These are phyloP conservation scores for Epizoanthus illoricatus DNA, from an alignment of 92 coral and sea anemone species.

Conservation along the genomic window DNA sequence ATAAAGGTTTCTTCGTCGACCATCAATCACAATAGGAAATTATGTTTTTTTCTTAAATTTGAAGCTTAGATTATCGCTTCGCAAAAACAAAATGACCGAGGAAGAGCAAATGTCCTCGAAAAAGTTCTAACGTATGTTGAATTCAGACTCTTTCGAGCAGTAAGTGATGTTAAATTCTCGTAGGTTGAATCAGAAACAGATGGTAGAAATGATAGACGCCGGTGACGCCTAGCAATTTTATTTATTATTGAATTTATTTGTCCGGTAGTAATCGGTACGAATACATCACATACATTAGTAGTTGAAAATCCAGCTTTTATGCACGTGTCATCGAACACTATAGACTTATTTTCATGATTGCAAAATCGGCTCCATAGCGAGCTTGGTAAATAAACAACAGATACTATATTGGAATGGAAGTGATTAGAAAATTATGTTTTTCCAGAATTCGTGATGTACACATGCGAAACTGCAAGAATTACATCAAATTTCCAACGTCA, in stretches of 20 bases:
- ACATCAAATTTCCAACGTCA: slow-evolving; percentile 1
- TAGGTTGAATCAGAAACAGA: slow-evolving; percentile 4
- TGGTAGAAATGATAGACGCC: background rate
- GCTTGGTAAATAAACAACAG: background rate
- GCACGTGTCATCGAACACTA: background rate
- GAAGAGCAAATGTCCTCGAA: background rate
- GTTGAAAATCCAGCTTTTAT: background rate
- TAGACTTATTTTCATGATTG: background rate
- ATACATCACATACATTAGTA: no score
- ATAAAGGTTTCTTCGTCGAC: background rate
- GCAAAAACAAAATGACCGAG: background rate
- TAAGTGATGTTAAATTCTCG: background rate
- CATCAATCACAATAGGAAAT: background rate
- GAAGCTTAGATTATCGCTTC: background rate
- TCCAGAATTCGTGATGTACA: background rate
- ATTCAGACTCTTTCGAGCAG: background rate
- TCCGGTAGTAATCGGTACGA: background rate
- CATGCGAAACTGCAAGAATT: background rate
- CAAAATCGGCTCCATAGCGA: background rate
- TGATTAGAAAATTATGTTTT: background rate
- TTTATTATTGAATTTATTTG: slow-evolving; percentile 41
- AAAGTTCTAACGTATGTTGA: background rate
- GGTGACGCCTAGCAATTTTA: slow-evolving; percentile 1
- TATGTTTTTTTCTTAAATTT: background rate
- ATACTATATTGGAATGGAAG: background rate